These are phyloP conservation scores for Cyphomyrus plagiostoma DNA, from an alignment of 2,113 vertebrate species.

Conservation along the genomic window DNA sequence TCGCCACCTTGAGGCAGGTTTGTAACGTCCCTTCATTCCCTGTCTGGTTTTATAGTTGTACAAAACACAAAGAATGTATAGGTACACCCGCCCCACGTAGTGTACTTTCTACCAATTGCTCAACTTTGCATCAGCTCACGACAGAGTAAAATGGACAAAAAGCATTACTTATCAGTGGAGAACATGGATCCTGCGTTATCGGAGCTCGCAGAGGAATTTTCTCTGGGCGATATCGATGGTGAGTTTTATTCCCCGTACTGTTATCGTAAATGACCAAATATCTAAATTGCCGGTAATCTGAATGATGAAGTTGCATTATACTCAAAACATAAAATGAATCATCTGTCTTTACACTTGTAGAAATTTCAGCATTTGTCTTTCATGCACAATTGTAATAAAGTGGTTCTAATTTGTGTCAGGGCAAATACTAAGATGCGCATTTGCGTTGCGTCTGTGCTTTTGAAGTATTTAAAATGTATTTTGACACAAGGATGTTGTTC, in stretches of 20 bases:
- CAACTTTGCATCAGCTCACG: neutral
- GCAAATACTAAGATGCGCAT: neutral
- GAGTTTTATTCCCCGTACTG: slow-evolving; percentile 39
- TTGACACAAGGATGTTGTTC: neutral
- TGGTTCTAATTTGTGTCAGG: neutral
- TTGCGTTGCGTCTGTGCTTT: neutral
- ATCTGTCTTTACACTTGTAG: neutral
- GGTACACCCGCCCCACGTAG: neutral
- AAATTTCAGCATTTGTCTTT: neutral
- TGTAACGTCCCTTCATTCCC: neutral
- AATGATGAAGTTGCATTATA: neutral
- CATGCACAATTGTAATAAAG: neutral
- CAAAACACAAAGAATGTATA: neutral
- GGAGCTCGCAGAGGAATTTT: slow-evolving; percentile 87
- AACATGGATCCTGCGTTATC: slow-evolving; percentile 78
- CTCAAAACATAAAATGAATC: neutral
- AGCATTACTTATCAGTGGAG: slow-evolving; percentile 66
- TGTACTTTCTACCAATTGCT: neutral
- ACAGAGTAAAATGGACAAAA: slow-evolving; percentile 53
- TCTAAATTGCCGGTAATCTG: neutral
- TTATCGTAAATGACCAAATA: neutral
- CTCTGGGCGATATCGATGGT: slow-evolving; percentile 90
- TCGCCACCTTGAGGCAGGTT: slow-evolving; percentile 37
- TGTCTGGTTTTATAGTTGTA: neutral
- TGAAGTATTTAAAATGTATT: neutral